phyloP scores from a whole-genome alignment of 1,140 invertebrate genomes.

The Heliconius himera region DNA sequence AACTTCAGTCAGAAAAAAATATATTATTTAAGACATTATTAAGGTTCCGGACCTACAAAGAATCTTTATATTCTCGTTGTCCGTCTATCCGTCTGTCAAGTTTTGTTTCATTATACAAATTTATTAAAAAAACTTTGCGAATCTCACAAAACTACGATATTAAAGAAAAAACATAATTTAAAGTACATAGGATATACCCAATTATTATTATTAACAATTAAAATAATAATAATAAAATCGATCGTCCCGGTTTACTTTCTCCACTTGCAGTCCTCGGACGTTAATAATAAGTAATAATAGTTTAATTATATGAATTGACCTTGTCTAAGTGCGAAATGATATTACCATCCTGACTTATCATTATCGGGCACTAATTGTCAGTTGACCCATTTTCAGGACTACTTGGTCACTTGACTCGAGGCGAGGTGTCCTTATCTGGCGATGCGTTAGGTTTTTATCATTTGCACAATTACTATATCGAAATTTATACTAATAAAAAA shows the following conservation, averaged over 20 bases:
- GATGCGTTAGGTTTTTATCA: conserved; percentile 2
- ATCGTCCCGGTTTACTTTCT: background rate
- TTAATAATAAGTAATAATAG: background rate
- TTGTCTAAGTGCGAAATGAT: conserved; percentile 41
- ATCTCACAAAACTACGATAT: no score
- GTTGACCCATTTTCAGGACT: conserved; percentile 54
- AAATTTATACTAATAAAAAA: background rate
- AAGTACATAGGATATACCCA: background rate
- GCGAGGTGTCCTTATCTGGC: background rate
- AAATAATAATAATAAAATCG: background rate
- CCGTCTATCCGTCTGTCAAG: no score
- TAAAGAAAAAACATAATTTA: background rate
- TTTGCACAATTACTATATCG: background rate
- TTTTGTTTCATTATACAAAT: no score
- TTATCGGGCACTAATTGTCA: conserved; percentile 53
- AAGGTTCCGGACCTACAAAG: no score
- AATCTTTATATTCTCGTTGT: no score
- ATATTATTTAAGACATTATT: no score
- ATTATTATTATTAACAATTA: background rate
- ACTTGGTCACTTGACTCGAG: conserved; percentile 28
- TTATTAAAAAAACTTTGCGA: no score
- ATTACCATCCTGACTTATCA: conserved; percentile 59
- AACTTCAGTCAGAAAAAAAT: no score
- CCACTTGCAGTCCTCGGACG: background rate
- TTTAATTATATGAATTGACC: conserved; percentile 30